These are phyloP conservation scores for Lymantria monacha DNA, from an alignment of 2,888 invertebrate species.

Conservation along the genomic window DNA sequence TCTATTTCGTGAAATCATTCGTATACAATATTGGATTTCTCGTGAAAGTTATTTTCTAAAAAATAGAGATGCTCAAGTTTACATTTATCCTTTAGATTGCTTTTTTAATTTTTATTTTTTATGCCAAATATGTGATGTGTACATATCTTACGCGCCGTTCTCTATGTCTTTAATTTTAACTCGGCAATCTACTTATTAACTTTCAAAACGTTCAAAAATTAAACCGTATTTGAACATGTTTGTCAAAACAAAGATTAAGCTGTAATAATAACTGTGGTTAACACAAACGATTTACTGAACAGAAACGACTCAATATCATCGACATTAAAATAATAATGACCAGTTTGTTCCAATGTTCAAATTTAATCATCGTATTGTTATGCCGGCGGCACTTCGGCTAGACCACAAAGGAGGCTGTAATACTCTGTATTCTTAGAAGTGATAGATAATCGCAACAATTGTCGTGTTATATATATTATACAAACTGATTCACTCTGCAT, in stretches of 20 bases:
- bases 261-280: slow-evolving; percentile 29
- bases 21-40: too few relatives aligned
- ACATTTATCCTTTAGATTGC: too few relatives aligned
- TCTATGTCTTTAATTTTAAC: too few relatives aligned
- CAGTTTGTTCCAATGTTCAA: slow-evolving; percentile 26
- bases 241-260: slow-evolving; percentile 24
- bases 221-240: slow-evolving; percentile 7
- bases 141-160: too few relatives aligned
- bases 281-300: slow-evolving; percentile 17
- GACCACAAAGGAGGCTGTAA: slow-evolving; percentile 52
- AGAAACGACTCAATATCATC: slow-evolving; percentile 31
- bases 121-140: too few relatives aligned
- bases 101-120: too few relatives aligned
- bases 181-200: too few relatives aligned
- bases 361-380: slow-evolving; percentile 29
- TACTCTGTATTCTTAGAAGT: slow-evolving; percentile 43
- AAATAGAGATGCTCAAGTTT: too few relatives aligned
- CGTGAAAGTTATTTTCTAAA: too few relatives aligned
- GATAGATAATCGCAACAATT: slow-evolving; percentile 32
- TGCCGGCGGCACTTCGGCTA: slow-evolving; percentile 42
- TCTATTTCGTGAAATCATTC: too few relatives aligned
- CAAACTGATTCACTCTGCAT: slow-evolving; percentile 56
- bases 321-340: slow-evolving; percentile 37
- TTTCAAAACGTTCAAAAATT: too few relatives aligned
- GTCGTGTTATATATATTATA: slow-evolving; percentile 38